Evolutionary conservation across 2,888 invertebrate genomes (phyloP).

Genomic region (Laothoe populi): DNA sequence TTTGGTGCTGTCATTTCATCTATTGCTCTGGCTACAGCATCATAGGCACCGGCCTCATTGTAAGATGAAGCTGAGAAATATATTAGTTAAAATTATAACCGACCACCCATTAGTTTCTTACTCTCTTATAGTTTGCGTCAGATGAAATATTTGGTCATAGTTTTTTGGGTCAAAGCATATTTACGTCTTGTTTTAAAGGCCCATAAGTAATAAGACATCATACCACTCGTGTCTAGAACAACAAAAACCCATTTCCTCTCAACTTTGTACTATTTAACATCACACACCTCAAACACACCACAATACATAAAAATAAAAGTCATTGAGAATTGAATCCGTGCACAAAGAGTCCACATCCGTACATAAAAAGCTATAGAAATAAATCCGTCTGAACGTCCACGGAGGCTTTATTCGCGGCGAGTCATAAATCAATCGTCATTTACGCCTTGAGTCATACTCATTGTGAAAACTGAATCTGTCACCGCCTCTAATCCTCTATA

Average conservation of each 20-base stretch:
- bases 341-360: slow-evolving; percentile 17
- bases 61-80: too few species aligned
- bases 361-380: slow-evolving; percentile 22
- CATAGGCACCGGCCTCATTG: too few species aligned
- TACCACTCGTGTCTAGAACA: neutral
- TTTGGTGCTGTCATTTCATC: too few species aligned
- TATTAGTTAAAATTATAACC: too few species aligned
- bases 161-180: too few species aligned
- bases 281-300: neutral
- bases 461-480: slow-evolving; percentile 74
- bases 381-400: slow-evolving; percentile 25
- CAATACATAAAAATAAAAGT: slow-evolving; percentile 20
- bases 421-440: slow-evolving; percentile 76
- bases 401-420: slow-evolving; percentile 69
- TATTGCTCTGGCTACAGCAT: too few species aligned
- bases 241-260: slow-evolving; percentile 1
- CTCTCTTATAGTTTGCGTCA: too few species aligned
- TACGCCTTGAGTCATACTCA: slow-evolving; percentile 57
- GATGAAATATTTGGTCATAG: too few species aligned
- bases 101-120: too few species aligned
- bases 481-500: slow-evolving; percentile 72
- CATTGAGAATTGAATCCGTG: slow-evolving; percentile 10
- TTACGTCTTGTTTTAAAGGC: too few species aligned
- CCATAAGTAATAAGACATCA: too few species aligned
- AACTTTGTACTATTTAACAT: neutral